Conservation (phyloP, 2,797 vertebrate genomes). For the Crocodylus rhombifer region DNA sequence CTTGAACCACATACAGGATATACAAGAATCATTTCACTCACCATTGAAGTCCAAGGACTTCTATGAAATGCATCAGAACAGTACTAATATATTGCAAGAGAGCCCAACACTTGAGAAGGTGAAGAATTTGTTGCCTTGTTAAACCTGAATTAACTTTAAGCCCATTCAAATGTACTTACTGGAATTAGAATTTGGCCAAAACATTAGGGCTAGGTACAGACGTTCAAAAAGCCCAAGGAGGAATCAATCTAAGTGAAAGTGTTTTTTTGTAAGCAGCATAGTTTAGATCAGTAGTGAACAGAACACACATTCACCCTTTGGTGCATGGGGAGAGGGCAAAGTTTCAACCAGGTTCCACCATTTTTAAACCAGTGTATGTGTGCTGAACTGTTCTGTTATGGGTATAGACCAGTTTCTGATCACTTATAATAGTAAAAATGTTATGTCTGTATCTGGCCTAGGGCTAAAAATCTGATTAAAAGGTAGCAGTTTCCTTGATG, state of each 20-base stretch:
- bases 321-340: too few relatives aligned
- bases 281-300: too few relatives aligned
- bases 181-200: neutral
- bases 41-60: neutral
- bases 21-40: neutral
- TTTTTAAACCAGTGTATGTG: too few relatives aligned
- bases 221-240: too few relatives aligned
- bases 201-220: fast-evolving
- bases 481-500: neutral
- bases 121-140: neutral
- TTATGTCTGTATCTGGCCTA: too few relatives aligned
- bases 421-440: too few relatives aligned
- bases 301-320: too few relatives aligned
- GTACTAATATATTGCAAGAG: neutral
- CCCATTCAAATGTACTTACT: neutral
- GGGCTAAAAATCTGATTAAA: neutral
- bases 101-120: neutral
- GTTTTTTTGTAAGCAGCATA: too few relatives aligned
- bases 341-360: too few relatives aligned
- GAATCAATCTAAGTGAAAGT: too few relatives aligned
- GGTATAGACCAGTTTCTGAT: too few relatives aligned
- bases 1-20: neutral
- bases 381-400: too few relatives aligned
- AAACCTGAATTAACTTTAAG: neutral
- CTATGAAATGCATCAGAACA: neutral